Evolutionary conservation across 1,140 invertebrate species (phyloP).

Genomic region (Odontomachus brunneus): DNA sequence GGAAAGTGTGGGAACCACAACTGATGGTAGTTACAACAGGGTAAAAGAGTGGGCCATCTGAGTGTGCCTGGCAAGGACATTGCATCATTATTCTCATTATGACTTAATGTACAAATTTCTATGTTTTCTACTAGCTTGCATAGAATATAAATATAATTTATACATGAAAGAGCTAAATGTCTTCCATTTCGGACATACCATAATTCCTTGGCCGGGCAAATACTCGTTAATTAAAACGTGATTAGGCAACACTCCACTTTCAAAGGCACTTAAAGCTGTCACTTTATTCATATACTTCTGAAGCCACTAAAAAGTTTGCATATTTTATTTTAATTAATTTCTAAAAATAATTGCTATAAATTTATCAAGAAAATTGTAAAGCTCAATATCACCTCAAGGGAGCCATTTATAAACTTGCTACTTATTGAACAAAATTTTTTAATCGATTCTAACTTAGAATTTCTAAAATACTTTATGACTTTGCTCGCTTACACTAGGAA

Average conservation of each 20-base stretch:
- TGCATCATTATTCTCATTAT: not conserved
- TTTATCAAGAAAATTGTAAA: no score
- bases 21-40: conserved; percentile 97
- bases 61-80: conserved; percentile 90
- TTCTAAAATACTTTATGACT: not conserved
- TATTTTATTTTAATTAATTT: not conserved
- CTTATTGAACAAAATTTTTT: no score
- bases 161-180: not conserved
- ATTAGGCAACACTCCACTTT: conserved; percentile 91
- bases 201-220: conserved; percentile 95
- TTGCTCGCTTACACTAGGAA: conserved; percentile 88
- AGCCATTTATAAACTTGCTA: no score
- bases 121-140: conserved; percentile 8
- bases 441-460: no score
- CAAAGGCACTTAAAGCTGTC: conserved; percentile 90
- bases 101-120: conserved; percentile 2
- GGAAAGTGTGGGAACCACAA: conserved; percentile 94
- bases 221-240: conserved; percentile 99
- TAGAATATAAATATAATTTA: conserved; percentile 20
- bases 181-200: conserved; percentile 85
- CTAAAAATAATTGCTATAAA: no score
- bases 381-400: no score
- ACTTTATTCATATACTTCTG: conserved; percentile 91
- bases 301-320: conserved; percentile 90
- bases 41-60: conserved; percentile 97